Evolutionary conservation across 2,888 invertebrate species (phyloP).

Genomic region (Drosophila nr. perissopoda): DNA sequence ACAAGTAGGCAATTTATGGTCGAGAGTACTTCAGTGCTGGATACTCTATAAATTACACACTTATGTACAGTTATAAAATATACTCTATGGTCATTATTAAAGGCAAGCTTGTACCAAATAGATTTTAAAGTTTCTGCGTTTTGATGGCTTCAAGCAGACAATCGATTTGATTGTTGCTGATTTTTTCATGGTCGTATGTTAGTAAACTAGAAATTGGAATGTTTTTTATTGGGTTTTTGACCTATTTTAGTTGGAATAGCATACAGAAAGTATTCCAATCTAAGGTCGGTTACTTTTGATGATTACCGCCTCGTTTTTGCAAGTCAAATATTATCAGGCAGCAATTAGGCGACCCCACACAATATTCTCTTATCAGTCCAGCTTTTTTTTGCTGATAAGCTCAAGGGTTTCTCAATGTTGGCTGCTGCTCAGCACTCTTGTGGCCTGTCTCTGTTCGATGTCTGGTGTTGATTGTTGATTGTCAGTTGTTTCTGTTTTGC

Average conservation of each 20-base stretch:
- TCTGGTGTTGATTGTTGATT: conserved; percentile 31
- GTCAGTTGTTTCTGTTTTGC: conserved; percentile 26
- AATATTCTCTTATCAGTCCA: conserved; percentile 25
- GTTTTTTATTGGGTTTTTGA: background rate
- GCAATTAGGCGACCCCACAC: conserved; percentile 27
- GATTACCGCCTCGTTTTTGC: conserved; percentile 31
- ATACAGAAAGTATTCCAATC: background rate
- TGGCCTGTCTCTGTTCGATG: conserved; percentile 14
- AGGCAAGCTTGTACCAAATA: too few relatives aligned
- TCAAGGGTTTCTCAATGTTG: conserved; percentile 28
- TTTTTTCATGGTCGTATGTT: background rate
- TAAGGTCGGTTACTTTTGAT: conserved; percentile 16
- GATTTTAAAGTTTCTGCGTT: background rate
- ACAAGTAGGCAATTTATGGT: background rate
- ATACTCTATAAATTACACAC: background rate
- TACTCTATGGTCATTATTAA: background rate
- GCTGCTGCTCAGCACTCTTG: conserved; percentile 4
- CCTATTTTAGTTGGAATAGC: conserved; percentile 5
- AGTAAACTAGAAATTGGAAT: background rate
- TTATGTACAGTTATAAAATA: background rate
- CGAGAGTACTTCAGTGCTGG: background rate
- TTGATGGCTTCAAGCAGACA: background rate
- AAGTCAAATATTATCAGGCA: conserved; percentile 36
- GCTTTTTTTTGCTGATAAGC: conserved; percentile 34
- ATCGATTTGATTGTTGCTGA: background rate